These are phyloP conservation scores for Mareca strepera DNA, from an alignment of 2,797 vertebrate species.

Conservation along the genomic window DNA sequence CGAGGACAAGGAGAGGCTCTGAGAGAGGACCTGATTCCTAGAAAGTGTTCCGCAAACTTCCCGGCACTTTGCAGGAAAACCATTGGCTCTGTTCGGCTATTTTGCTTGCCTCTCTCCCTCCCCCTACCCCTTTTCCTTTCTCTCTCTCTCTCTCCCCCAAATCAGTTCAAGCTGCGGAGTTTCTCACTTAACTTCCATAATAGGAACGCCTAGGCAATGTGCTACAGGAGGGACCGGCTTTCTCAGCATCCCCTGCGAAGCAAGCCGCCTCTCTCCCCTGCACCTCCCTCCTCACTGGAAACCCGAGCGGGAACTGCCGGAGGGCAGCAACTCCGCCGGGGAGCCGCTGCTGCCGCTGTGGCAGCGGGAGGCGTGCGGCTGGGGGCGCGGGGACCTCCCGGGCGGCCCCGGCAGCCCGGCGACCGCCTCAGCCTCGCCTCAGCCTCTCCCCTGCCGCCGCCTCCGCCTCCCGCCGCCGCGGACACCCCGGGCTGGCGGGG, in stretches of 20 bases:
- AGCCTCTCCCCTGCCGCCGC: slow-evolving; percentile 34
- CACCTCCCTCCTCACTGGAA: slow-evolving; percentile 69
- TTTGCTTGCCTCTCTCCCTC: slow-evolving; percentile 64
- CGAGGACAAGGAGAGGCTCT: slow-evolving; percentile 61
- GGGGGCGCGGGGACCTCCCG: not conserved
- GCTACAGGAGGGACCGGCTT: slow-evolving; percentile 40
- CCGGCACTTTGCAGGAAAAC: slow-evolving; percentile 65
- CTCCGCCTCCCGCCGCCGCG: slow-evolving; percentile 37
- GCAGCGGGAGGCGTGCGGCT: not conserved
- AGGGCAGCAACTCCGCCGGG: slow-evolving; percentile 46
- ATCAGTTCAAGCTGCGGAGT: slow-evolving; percentile 74
- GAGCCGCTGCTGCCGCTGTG: slow-evolving; percentile 45
- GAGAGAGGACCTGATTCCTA: slow-evolving; percentile 70
- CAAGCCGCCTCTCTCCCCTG: not conserved
- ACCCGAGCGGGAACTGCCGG: not conserved
- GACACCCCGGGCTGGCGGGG: slow-evolving; percentile 56
- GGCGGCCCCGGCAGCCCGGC: not conserved
- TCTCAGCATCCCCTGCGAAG: slow-evolving; percentile 73
- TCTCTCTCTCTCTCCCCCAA: slow-evolving; percentile 22
- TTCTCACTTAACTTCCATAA: slow-evolving; percentile 77
- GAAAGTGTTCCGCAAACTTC: slow-evolving; percentile 81
- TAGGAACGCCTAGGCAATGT: slow-evolving; percentile 65
- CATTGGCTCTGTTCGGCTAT: slow-evolving; percentile 65
- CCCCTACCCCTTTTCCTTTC: slow-evolving; percentile 8
- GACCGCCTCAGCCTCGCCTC: not conserved